Conservation (phyloP, 2,888 invertebrate species). For the Agriopis aurantiaria region DNA sequence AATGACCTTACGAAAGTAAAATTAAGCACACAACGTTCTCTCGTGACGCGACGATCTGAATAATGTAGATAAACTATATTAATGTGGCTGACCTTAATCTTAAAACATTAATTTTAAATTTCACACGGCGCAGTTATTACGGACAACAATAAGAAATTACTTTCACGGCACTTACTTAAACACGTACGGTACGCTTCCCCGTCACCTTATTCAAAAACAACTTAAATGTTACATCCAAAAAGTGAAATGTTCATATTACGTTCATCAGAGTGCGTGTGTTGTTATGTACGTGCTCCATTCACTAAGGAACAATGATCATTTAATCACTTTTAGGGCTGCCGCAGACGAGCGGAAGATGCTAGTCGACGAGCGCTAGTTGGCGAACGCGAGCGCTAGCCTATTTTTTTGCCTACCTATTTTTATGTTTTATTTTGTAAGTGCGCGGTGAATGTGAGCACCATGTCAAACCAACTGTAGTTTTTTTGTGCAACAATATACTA, state of each 20-base stretch:
- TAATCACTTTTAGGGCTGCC: constrained; percentile 14
- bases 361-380: not conserved
- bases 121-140: constrained; percentile 1
- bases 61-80: constrained; percentile 7
- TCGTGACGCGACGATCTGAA: not conserved
- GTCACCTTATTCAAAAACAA: not conserved
- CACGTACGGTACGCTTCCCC: not conserved
- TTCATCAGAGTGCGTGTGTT: not conserved
- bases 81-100: constrained; percentile 6
- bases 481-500: too few species aligned
- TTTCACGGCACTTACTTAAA: not conserved
- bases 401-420: too few species aligned
- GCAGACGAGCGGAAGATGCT: constrained; percentile 12
- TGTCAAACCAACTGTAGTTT: too few species aligned
- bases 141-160: constrained; percentile 6
- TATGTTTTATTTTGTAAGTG: too few species aligned
- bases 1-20: constrained; percentile 5
- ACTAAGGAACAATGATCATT: constrained; percentile 21
- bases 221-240: too few species aligned
- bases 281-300: constrained; percentile 14
- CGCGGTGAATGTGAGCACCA: too few species aligned
- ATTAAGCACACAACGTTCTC: constrained; percentile 5
- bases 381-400: too few species aligned
- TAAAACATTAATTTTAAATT: constrained; percentile 2
- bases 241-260: not conserved